phyloP scores from a whole-genome alignment of 1,140 invertebrate species.

The Phenacoccus solenopsis region DNA sequence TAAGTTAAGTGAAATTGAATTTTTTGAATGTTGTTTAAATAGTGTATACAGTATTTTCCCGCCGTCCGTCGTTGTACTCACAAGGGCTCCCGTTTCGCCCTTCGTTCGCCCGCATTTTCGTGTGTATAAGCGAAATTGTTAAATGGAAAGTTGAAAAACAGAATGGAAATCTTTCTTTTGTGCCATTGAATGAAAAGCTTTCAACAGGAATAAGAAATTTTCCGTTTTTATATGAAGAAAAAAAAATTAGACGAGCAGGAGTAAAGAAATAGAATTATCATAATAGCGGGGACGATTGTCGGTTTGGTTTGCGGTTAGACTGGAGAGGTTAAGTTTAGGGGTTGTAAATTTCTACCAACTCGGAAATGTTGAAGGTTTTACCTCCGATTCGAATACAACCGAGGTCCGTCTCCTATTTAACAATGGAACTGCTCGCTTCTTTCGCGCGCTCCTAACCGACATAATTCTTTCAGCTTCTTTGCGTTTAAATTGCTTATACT shows the following conservation, averaged over 20 bases:
- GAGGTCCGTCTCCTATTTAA: not conserved
- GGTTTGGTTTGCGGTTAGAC: not conserved
- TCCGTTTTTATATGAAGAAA: not conserved
- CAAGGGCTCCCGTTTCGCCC: no score
- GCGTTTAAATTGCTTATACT: not conserved
- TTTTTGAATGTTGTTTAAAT: not conserved
- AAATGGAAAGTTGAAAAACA: not conserved
- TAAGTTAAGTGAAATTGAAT: no score
- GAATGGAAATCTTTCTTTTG: constrained; percentile 2
- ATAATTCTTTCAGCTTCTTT: not conserved
- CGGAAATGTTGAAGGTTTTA: not conserved
- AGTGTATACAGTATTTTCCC: not conserved
- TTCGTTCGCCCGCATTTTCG: no score
- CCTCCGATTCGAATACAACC: not conserved
- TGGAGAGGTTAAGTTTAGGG: not conserved
- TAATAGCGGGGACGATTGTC: not conserved
- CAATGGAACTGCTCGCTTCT: not conserved
- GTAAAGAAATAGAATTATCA: not conserved
- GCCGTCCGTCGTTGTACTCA: not conserved
- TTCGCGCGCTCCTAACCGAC: not conserved
- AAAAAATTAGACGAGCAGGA: not conserved
- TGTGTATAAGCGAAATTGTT: not conserved
- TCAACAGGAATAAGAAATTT: not conserved
- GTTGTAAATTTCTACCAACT: not conserved
- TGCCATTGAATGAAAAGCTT: not conserved